These are phyloP conservation scores for cattle (Bos taurus) DNA, from an alignment of 2,113 vertebrate species.

Conservation along the genomic window DNA sequence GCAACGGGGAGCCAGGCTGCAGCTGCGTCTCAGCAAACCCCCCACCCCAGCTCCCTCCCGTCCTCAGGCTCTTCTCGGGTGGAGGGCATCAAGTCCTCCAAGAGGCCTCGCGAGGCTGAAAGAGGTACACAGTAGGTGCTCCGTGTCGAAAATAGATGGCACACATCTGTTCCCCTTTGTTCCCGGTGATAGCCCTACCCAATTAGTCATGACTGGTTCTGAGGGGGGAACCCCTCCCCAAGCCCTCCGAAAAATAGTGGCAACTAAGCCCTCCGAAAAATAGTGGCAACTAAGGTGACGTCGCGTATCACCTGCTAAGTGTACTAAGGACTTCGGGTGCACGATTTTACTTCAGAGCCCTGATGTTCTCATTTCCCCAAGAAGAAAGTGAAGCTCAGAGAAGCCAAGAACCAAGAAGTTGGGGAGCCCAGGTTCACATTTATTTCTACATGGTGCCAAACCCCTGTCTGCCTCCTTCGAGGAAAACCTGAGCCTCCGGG, in stretches of 20 bases:
- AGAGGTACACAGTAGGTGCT: neutral
- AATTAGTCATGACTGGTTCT: neutral
- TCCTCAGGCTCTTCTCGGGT: neutral
- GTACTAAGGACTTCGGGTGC: too few relatives aligned
- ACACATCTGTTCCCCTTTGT: neutral
- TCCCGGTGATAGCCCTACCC: neutral
- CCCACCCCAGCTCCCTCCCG: accelerated
- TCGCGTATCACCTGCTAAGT: neutral
- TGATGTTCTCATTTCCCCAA: neutral
- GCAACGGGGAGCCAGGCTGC: too few relatives aligned
- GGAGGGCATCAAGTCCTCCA: neutral
- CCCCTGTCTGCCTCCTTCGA: neutral
- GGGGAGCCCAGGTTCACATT: neutral
- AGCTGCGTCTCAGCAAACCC: neutral
- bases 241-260: neutral
- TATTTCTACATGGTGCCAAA: neutral
- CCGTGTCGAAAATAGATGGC: neutral
- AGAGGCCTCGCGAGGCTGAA: accelerated
- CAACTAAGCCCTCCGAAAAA: neutral
- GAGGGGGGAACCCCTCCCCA: neutral
- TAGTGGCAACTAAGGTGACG: neutral
- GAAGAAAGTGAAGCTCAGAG: neutral
- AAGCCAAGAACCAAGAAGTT: neutral
- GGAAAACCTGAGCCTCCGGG: neutral
- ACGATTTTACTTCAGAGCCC: neutral